phyloP scores from a whole-genome alignment of 2,113 vertebrate genomes.

The Clarias macrocephalus region DNA sequence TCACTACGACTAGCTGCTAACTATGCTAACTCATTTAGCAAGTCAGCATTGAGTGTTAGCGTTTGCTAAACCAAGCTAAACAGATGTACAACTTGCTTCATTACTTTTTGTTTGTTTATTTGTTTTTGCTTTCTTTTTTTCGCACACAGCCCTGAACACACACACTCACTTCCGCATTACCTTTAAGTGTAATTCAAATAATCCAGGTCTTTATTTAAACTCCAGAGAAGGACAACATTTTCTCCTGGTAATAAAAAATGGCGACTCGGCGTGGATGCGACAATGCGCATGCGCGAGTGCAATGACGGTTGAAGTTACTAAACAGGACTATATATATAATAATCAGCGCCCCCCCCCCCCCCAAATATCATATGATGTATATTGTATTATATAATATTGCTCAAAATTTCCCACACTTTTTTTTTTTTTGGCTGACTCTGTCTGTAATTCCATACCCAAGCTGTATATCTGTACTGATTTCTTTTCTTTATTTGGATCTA shows the following conservation, averaged over 20 bases:
- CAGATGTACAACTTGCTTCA: not conserved
- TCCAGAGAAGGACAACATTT: slow-evolving; percentile 62
- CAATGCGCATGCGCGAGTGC: slow-evolving; percentile 40
- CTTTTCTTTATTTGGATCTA: not conserved
- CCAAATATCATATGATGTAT: no score
- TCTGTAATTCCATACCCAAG: not conserved
- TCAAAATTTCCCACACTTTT: no score
- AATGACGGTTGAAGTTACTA: no score
- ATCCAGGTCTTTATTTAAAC: slow-evolving; percentile 79
- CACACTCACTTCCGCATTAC: slow-evolving; percentile 61
- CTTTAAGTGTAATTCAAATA: slow-evolving; percentile 71
- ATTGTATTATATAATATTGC: no score
- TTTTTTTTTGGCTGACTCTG: not conserved
- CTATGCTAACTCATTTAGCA: not conserved
- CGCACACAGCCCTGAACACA: not conserved
- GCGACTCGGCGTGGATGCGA: slow-evolving; percentile 38
- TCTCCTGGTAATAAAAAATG: slow-evolving; percentile 72
- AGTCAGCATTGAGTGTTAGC: not conserved
- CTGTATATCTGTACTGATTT: not conserved
- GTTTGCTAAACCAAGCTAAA: not conserved
- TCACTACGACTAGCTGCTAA: not conserved
- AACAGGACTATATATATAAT: no score
- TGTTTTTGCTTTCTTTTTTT: not conserved
- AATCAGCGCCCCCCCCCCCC: no score
- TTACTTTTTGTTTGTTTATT: not conserved